phyloP scores from a whole-genome alignment of 1,140 invertebrate species.

The Palaemon carinicauda region DNA sequence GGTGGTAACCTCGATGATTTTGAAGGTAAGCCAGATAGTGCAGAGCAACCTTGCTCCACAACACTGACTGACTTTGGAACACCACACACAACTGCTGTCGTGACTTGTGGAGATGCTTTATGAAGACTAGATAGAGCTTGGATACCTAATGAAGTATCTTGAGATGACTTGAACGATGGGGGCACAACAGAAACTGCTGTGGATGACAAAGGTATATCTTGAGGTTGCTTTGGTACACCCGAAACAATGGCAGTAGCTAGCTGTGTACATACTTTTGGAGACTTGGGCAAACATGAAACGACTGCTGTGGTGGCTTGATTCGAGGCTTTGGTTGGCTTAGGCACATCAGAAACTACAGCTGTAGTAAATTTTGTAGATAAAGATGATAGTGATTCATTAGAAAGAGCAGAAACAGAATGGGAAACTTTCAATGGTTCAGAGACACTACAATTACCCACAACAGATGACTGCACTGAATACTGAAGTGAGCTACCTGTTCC shows the following conservation, averaged over 20 bases:
- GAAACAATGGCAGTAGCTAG: constrained; percentile 13
- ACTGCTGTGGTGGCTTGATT: neutral
- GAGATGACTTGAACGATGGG: neutral
- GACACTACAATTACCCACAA: too few relatives aligned
- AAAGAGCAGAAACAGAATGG: neutral
- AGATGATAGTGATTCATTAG: neutral
- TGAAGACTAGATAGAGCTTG: neutral
- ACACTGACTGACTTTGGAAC: too few relatives aligned
- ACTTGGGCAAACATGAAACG: neutral
- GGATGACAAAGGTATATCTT: neutral
- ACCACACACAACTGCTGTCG: neutral
- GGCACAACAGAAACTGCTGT: neutral
- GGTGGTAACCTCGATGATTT: too few relatives aligned
- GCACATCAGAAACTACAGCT: constrained; percentile 3
- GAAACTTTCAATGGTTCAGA: neutral
- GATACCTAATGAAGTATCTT: neutral
- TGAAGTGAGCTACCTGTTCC: neutral
- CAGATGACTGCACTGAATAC: neutral
- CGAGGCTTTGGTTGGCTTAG: neutral
- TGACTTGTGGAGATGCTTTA: neutral
- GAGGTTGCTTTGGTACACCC: constrained; percentile 28
- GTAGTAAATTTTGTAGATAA: constrained; percentile 11
- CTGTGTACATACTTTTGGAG: constrained; percentile 3
- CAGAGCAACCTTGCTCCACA: too few relatives aligned
- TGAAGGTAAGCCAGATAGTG: too few relatives aligned